Evolutionary conservation across 2,888 invertebrate species (phyloP).

Genomic region (Encarsia formosa): DNA sequence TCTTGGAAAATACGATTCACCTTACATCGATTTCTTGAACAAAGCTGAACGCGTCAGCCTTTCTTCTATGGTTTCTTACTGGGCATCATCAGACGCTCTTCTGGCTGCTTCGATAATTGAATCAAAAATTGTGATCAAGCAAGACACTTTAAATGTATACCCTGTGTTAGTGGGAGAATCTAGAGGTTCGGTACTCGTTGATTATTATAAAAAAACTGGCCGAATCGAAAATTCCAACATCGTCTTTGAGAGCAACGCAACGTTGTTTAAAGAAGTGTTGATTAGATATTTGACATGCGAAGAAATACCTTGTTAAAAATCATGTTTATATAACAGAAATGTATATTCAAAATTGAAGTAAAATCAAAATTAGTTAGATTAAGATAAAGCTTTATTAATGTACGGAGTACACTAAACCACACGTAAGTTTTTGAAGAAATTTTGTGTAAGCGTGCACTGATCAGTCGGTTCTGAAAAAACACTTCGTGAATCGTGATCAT

Average conservation of each 20-base stretch:
- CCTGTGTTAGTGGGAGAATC: conserved; percentile 28
- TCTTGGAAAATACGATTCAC: conserved; percentile 48
- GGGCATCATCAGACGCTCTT: conserved; percentile 35
- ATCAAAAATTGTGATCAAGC: not conserved
- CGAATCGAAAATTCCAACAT: not conserved
- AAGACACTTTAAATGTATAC: conserved; percentile 27
- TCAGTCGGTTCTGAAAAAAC: too few species aligned
- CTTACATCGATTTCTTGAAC: conserved; percentile 53
- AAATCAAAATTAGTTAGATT: too few species aligned
- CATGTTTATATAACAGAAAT: too few species aligned
- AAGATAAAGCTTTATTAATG: too few species aligned
- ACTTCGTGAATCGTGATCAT: too few species aligned
- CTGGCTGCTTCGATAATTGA: conserved; percentile 32
- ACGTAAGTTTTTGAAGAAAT: too few species aligned
- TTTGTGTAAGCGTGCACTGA: too few species aligned
- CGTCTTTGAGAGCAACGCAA: not conserved
- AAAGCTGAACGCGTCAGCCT: conserved; percentile 47
- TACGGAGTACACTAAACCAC: too few species aligned
- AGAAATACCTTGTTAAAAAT: not conserved
- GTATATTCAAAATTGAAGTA: too few species aligned
- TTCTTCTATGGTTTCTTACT: conserved; percentile 26
- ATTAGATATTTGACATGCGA: not conserved
- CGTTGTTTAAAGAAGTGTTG: not conserved
- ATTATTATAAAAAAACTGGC: not conserved
- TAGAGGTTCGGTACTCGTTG: not conserved